A percentile compares a stretch with the other conserved stretches of the same genome.
These are phyloP conservation scores for Pseudoips prasinana DNA, from an alignment of 2,888 invertebrate species.

Conservation along the genomic window DNA sequence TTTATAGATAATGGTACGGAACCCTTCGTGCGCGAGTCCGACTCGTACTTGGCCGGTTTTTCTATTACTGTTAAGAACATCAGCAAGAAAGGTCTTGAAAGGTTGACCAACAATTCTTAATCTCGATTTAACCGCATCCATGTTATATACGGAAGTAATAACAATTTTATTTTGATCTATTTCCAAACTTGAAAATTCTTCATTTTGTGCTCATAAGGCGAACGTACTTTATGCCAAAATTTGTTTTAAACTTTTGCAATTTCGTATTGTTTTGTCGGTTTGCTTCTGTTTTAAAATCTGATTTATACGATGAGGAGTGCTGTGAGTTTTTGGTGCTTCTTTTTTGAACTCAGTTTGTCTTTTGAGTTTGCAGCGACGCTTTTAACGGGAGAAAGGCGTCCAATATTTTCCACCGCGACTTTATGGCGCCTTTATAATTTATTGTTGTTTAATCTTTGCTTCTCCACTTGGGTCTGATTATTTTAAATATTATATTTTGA, in stretches of 20 bases:
- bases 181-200: slow-evolving; percentile 29
- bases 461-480: no score
- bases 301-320: slow-evolving; percentile 18
- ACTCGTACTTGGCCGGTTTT: no score
- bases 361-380: slow-evolving; percentile 4
- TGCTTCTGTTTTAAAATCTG: slow-evolving; percentile 25
- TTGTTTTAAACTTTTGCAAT: slow-evolving; percentile 48
- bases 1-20: no score
- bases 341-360: slow-evolving; percentile 16
- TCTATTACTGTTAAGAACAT: no score
- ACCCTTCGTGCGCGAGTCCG: no score
- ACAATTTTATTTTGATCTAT: slow-evolving; percentile 36
- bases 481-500: no score
- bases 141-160: slow-evolving; percentile 1
- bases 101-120: no score
- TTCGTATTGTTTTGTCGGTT: slow-evolving; percentile 38
- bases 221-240: slow-evolving; percentile 29
- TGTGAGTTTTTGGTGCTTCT: slow-evolving; percentile 2
- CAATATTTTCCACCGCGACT: slow-evolving; percentile 2
- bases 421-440: background rate
- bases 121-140: no score
- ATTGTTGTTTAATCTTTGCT: background rate
- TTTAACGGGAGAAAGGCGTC: slow-evolving; percentile 6
- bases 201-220: slow-evolving; percentile 23
- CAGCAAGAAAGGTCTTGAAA: no score